Conservation (phyloP, 1,140 invertebrate genomes). For the Drosophila willistoni region DNA sequence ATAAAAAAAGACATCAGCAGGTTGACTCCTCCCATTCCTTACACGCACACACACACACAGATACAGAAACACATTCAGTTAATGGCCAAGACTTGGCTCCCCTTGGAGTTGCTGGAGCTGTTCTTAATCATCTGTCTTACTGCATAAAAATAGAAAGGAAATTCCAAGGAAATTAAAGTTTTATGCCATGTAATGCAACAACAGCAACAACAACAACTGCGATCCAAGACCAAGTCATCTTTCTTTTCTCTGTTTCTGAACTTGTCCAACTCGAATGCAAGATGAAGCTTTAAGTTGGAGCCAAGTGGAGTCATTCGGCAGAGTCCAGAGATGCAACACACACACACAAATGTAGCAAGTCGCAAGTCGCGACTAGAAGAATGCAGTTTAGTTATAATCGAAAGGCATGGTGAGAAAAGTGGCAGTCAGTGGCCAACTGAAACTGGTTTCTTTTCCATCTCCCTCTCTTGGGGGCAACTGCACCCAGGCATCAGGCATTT, state of each 20-base stretch:
- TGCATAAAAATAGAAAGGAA: slow-evolving; percentile 78
- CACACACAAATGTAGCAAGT: slow-evolving; percentile 5
- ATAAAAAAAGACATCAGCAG: slow-evolving; percentile 19
- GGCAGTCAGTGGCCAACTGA: slow-evolving; percentile 35
- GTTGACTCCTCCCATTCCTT: not conserved
- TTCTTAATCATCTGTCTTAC: slow-evolving; percentile 60
- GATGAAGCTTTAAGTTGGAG: slow-evolving; percentile 30
- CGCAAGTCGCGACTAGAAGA: slow-evolving; percentile 56
- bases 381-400: slow-evolving; percentile 77
- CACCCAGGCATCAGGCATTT: slow-evolving; percentile 34
- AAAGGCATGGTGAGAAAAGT: slow-evolving; percentile 77
- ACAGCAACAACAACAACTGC: slow-evolving; percentile 12
- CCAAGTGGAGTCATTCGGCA: slow-evolving; percentile 36
- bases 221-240: slow-evolving; percentile 44
- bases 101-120: slow-evolving; percentile 24
- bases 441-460: slow-evolving; percentile 49
- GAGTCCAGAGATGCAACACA: slow-evolving; percentile 24
- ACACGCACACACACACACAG: not conserved
- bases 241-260: slow-evolving; percentile 35
- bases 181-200: slow-evolving; percentile 43
- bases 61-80: slow-evolving; percentile 19
- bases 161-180: slow-evolving; percentile 74
- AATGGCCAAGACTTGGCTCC: slow-evolving; percentile 43
- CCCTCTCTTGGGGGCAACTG: slow-evolving; percentile 22
- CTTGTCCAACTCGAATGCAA: slow-evolving; percentile 37